phyloP scores from a whole-genome alignment of 2,888 invertebrate genomes.

The Gisinianus flammeolus region DNA sequence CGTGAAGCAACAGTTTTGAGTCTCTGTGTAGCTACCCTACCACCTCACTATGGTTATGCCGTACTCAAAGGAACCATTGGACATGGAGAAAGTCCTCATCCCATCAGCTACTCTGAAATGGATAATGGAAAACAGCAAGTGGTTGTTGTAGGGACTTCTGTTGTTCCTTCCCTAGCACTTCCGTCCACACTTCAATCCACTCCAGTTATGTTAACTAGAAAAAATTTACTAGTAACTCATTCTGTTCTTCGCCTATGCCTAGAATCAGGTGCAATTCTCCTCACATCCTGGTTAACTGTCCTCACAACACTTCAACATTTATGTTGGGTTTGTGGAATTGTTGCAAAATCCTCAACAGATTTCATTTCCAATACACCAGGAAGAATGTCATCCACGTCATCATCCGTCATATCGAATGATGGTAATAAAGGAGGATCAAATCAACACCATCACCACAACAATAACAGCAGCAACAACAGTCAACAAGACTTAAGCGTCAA shows the following conservation, averaged over 20 bases:
- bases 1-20: slow-evolving; percentile 94
- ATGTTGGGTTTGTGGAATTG: slow-evolving; percentile 57
- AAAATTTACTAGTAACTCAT: slow-evolving; percentile 96
- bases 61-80: slow-evolving; percentile 68
- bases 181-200: slow-evolving; percentile 55
- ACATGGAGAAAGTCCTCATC: slow-evolving; percentile 61
- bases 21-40: slow-evolving; percentile 94
- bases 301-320: slow-evolving; percentile 88
- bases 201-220: slow-evolving; percentile 96
- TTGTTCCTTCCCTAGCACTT: slow-evolving; percentile 56
- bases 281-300: slow-evolving; percentile 94
- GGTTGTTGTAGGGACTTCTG: slow-evolving; percentile 88
- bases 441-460: background rate
- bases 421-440: slow-evolving; percentile 19
- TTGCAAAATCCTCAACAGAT: slow-evolving; percentile 56
- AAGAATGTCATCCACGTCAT: slow-evolving; percentile 25
- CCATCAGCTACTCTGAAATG: slow-evolving; percentile 67
- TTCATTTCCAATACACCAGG: slow-evolving; percentile 48
- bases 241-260: slow-evolving; percentile 87
- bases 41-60: slow-evolving; percentile 91
- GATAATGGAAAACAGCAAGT: slow-evolving; percentile 87
- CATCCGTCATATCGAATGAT: too few relatives aligned
- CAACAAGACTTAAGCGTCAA: slow-evolving; percentile 12
- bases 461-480: background rate
- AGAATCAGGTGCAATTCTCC: slow-evolving; percentile 88